A percentile compares a stretch with the other conserved stretches of the same genome.
These are phyloP conservation scores for Poeciliopsis turneri DNA, from an alignment of 2,797 vertebrate genomes.

Conservation along the genomic window DNA sequence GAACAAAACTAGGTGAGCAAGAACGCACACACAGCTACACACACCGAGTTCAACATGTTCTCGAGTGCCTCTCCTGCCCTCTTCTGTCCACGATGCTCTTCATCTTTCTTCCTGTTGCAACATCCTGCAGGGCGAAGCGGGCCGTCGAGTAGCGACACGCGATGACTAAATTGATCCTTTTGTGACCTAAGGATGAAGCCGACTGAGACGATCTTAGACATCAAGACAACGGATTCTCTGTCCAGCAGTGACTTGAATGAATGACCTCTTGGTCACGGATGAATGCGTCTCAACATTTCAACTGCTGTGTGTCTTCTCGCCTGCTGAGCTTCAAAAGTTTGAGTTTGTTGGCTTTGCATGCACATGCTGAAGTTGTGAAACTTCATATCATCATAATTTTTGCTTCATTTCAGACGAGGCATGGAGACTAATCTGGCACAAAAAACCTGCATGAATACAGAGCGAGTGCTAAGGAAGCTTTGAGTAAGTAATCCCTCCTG, in stretches of 20 bases:
- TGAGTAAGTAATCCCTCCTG: background rate
- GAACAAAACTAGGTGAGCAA: background rate
- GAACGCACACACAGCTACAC: background rate
- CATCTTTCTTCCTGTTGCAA: slow-evolving; percentile 31
- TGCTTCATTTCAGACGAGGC: background rate
- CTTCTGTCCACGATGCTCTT: slow-evolving; percentile 29
- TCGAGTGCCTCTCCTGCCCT: slow-evolving; percentile 30
- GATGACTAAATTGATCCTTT: slow-evolving; percentile 43
- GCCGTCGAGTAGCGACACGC: slow-evolving; percentile 51
- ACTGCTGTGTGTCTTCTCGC: slow-evolving; percentile 15
- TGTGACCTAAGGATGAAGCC: slow-evolving; percentile 59
- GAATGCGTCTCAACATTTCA: background rate
- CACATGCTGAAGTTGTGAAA: background rate
- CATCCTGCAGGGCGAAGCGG: slow-evolving; percentile 46
- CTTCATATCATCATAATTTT: background rate
- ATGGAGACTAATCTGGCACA: background rate
- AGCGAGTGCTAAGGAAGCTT: background rate
- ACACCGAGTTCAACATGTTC: background rate
- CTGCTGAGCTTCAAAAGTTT: background rate
- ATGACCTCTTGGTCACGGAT: slow-evolving; percentile 44
- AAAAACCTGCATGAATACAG: background rate
- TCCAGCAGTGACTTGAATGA: slow-evolving; percentile 56
- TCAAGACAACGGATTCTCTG: slow-evolving; percentile 52
- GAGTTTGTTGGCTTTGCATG: background rate
- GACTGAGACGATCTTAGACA: slow-evolving; percentile 60